These are phyloP conservation scores for Epicampocera succincta DNA, from an alignment of 2,888 invertebrate species.

Conservation along the genomic window DNA sequence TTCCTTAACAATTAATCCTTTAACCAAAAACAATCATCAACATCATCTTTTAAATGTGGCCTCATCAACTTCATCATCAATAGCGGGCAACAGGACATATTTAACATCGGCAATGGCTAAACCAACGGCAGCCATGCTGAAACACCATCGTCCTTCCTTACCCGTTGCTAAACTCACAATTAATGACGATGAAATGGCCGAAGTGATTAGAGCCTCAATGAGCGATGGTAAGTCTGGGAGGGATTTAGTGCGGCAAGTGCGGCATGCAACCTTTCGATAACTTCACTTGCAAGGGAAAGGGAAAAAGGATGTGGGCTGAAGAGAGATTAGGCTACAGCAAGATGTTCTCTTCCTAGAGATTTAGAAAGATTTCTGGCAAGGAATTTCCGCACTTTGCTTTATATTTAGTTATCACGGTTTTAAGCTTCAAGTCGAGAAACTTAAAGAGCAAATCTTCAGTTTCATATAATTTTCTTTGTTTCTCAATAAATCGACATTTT, in stretches of 20 bases:
- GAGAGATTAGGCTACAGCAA: too few species aligned
- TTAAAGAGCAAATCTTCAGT: too few species aligned
- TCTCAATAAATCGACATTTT: too few species aligned
- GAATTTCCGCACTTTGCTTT: too few species aligned
- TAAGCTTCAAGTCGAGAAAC: too few species aligned
- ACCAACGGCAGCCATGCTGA: conserved; percentile 63
- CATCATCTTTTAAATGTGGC: conserved; percentile 63
- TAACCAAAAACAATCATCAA: conserved; percentile 71
- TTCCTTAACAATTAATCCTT: conserved; percentile 73
- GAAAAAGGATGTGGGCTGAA: too few species aligned
- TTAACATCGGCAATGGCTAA: conserved; percentile 61
- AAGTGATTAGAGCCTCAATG: conserved; percentile 79
- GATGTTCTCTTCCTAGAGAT: too few species aligned
- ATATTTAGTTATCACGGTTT: too few species aligned
- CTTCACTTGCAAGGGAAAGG: too few species aligned
- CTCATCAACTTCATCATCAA: conserved; percentile 41
- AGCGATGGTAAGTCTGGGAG: conserved; percentile 76
- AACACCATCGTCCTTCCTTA: conserved; percentile 78
- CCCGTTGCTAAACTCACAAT: conserved; percentile 78
- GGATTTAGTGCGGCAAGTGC: background rate
- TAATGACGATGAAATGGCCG: conserved; percentile 79
- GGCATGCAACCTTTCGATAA: too few species aligned
- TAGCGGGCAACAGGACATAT: conserved; percentile 60
- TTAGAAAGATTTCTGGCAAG: too few species aligned
- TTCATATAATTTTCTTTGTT: too few species aligned